These are phyloP conservation scores for Leptura quadrifasciata DNA, from an alignment of 2,888 invertebrate genomes.

Conservation along the genomic window DNA sequence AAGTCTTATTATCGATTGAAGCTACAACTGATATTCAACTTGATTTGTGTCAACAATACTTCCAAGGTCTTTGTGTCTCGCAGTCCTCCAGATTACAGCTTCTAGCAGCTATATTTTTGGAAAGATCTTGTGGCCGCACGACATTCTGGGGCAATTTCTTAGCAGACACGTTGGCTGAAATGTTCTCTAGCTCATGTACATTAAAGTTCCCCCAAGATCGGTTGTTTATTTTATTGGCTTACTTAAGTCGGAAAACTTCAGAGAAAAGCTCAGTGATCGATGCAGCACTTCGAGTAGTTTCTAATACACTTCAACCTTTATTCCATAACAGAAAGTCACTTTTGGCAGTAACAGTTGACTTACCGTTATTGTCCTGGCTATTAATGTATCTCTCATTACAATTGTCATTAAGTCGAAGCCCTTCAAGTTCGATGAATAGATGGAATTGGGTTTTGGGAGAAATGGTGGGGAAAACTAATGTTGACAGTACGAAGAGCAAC, in stretches of 20 bases:
- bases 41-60: constrained; percentile 79
- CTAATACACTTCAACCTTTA: constrained; percentile 76
- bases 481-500: constrained; percentile 69
- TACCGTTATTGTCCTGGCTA: constrained; percentile 84
- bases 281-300: constrained; percentile 79
- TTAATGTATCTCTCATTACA: constrained; percentile 85
- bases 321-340: constrained; percentile 67
- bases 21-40: constrained; percentile 67
- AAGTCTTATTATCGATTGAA: constrained; percentile 80
- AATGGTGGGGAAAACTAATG: constrained; percentile 76
- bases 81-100: constrained; percentile 88
- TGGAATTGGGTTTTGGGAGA: constrained; percentile 96
- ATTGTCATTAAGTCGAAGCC: constrained; percentile 74
- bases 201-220: constrained; percentile 91
- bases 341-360: constrained; percentile 78
- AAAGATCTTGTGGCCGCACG: constrained; percentile 74
- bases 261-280: constrained; percentile 80
- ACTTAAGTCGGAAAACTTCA: constrained; percentile 88
- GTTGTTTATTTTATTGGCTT: constrained; percentile 90
- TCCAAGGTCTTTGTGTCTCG: constrained; percentile 84
- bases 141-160: constrained; percentile 93
- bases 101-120: constrained; percentile 85
- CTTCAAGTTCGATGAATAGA: constrained; percentile 73
- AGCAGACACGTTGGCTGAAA: constrained; percentile 86
- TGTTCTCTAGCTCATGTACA: constrained; percentile 87